Evolutionary conservation across 2,797 vertebrate genomes (phyloP), one percentile per base, ranked within the genome.

Genomic region (Neosilurus hyrtlii): DNA sequence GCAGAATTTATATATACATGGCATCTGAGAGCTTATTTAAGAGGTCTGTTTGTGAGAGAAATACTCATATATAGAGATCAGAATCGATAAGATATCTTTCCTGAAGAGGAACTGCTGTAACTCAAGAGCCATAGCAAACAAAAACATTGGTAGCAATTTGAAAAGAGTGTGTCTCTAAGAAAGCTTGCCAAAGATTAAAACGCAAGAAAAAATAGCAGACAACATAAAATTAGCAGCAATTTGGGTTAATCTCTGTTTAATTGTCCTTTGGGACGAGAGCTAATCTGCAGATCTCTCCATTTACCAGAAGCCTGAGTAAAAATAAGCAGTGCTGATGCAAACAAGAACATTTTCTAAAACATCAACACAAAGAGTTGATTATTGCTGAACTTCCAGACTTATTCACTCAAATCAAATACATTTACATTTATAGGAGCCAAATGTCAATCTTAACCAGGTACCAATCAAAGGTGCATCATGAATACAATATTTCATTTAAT

Each of bases 21-120:
- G 86, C 86, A 83, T 75, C 57, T 82, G 30, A 77, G 51, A 67
- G 68, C 68, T 80, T 82, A 80, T 71, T 65, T 83, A n/a, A 68
- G 63, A 76, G 73, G 71, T 90, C 91, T 91, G 91, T 82, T 65
- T 88, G 90, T 86, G 79, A 89, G 92, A 90, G 90, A 94, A 94
- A 94, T 92, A 94, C 93, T 94, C 91, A 95, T 94, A 81, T 93
- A 95, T n/a, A n/a, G 93, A 95, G 95, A 94, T 96, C 94, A 90
- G 92, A 92, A 93, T 95, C 94, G 95, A 97, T 97, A 95, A 94
- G 94, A 95, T 97, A 96, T 92, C 89, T 91, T 92, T 95, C 93
- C 88, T 91, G 92, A 94, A 94, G 94, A 91, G 94, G 93, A 79
- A 93, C 94, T 92, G 90, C 94, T 95, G 91, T 91, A 96, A 95